Percentiles rank a stretch among this genome's conserved stretches.
These are phyloP conservation scores for Endotricha flammealis DNA, from an alignment of 2,888 invertebrate genomes.

Conservation along the genomic window DNA sequence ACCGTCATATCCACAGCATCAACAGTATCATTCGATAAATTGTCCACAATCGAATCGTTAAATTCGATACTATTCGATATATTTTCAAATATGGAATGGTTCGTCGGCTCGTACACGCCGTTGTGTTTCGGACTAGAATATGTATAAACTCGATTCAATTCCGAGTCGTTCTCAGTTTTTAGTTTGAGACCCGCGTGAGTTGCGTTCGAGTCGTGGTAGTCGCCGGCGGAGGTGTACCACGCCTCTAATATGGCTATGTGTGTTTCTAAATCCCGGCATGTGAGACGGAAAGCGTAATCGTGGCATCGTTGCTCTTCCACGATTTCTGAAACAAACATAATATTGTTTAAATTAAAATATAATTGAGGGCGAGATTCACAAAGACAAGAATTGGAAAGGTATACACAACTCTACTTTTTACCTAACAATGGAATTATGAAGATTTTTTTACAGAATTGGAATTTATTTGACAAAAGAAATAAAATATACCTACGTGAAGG, in stretches of 20 bases:
- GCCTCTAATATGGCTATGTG: conserved; percentile 81
- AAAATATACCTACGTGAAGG: too few species aligned
- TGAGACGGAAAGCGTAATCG: conserved; percentile 78
- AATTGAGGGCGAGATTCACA: too few species aligned
- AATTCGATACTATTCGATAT: conserved; percentile 18
- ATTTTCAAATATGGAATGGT: conserved; percentile 49
- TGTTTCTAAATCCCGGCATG: conserved; percentile 80
- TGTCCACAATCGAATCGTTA: conserved; percentile 34
- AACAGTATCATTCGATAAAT: conserved; percentile 42
- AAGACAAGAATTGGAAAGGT: too few species aligned
- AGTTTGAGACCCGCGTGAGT: conserved; percentile 36
- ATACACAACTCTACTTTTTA: too few species aligned
- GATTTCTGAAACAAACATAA: conserved; percentile 67
- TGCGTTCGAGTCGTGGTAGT: conserved; percentile 47
- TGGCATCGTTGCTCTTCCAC: conserved; percentile 81
- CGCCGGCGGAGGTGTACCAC: conserved; percentile 69
- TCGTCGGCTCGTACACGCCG: conserved; percentile 53
- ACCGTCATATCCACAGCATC: conserved; percentile 47
- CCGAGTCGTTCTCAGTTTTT: conserved; percentile 62
- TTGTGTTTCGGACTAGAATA: conserved; percentile 72
- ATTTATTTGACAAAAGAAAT: too few species aligned
- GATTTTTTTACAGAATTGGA: too few species aligned
- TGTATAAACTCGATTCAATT: conserved; percentile 56
- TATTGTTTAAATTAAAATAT: background rate
- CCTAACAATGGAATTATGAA: too few species aligned